Evolutionary conservation across 2,888 invertebrate species (phyloP).

Genomic region (Lochmaea crataegi): DNA sequence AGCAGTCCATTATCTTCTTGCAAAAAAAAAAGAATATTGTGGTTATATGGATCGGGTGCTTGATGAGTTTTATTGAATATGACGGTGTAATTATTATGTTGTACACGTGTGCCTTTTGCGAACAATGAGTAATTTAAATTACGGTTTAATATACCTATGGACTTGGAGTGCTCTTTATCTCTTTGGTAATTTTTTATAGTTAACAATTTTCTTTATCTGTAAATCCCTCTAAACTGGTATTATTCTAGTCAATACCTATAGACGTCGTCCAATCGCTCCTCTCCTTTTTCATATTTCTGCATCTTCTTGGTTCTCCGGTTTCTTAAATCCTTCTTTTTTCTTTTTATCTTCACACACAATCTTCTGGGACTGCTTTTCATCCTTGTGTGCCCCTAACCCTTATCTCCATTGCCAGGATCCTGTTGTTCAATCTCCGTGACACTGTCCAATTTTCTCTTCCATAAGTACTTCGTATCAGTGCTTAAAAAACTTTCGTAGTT

Average conservation of each 20-base stretch:
- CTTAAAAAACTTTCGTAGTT: too few relatives aligned
- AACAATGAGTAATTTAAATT: constrained; percentile 17
- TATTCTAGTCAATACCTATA: not conserved
- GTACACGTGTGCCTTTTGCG: not conserved
- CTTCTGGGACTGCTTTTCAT: too few relatives aligned
- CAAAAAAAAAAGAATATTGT: not conserved
- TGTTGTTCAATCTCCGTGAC: too few relatives aligned
- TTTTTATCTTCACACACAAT: too few relatives aligned
- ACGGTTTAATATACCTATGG: not conserved
- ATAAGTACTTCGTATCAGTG: too few relatives aligned
- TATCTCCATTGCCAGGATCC: too few relatives aligned
- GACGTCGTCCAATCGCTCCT: not conserved
- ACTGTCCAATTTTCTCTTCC: too few relatives aligned
- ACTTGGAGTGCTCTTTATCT: not conserved
- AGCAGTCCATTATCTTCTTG: constrained; percentile 13
- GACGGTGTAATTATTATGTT: constrained; percentile 18
- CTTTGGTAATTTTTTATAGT: not conserved
- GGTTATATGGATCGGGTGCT: not conserved
- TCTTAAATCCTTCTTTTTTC: too few relatives aligned
- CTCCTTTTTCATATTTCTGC: too few relatives aligned
- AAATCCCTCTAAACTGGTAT: not conserved
- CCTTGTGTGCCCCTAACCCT: too few relatives aligned
- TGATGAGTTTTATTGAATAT: constrained; percentile 18
- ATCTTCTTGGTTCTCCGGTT: not conserved
- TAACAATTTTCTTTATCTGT: not conserved